phyloP scores from a whole-genome alignment of 2,888 invertebrate genomes.

The Harmothoe impar region DNA sequence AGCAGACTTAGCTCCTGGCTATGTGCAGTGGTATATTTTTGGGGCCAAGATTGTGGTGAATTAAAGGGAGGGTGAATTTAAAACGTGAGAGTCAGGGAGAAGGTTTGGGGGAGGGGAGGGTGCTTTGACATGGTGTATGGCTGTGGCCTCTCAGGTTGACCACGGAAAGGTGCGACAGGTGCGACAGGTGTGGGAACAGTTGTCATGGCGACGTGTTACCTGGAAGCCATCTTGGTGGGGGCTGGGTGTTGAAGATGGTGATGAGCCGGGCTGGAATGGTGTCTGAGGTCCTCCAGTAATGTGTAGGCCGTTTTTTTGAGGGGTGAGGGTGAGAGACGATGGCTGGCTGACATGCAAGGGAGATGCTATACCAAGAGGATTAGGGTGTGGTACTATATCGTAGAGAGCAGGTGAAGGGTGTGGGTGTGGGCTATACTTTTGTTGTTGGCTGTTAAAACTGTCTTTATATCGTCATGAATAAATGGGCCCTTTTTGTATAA shows the following conservation, averaged over 20 bases:
- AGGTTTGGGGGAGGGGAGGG: background rate
- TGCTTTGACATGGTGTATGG: background rate
- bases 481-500: too few species aligned
- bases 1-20: background rate
- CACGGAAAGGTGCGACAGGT: slow-evolving; percentile 35
- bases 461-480: too few species aligned
- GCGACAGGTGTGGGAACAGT: slow-evolving; percentile 26
- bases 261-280: background rate
- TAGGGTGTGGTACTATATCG: background rate
- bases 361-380: background rate
- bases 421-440: background rate
- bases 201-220: background rate
- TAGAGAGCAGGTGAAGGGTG: background rate
- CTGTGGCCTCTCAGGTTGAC: background rate
- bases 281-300: background rate
- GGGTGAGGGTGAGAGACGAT: background rate
- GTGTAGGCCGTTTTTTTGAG: background rate
- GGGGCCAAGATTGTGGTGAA: background rate
- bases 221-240: slow-evolving; percentile 21
- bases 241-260: slow-evolving; percentile 6
- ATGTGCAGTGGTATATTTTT: background rate
- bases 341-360: background rate
- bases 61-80: background rate
- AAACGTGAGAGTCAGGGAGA: background rate
- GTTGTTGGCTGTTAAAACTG: too few species aligned